phyloP scores from a whole-genome alignment of 2,888 invertebrate genomes.

The Seira ritae region DNA sequence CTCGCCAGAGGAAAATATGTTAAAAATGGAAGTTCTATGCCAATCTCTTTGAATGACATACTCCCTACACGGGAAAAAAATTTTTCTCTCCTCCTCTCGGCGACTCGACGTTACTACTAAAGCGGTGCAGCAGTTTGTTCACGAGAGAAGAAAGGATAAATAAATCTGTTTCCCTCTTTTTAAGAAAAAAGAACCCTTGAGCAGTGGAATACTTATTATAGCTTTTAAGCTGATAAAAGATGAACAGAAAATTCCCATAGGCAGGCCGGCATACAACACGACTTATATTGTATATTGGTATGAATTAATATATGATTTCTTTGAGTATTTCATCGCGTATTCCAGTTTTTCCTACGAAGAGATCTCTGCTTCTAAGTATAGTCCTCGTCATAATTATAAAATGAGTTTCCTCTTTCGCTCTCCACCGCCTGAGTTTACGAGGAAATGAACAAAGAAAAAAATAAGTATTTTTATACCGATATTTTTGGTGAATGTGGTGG shows the following conservation, averaged over 20 bases:
- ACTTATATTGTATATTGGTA: background rate
- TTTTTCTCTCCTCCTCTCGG: background rate
- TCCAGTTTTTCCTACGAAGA: background rate
- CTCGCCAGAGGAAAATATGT: background rate
- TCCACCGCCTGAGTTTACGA: no score
- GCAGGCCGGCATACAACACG: constrained; percentile 1
- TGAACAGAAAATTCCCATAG: constrained; percentile 16
- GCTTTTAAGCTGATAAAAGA: constrained; percentile 2
- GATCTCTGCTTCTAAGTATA: background rate
- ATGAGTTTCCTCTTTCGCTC: background rate
- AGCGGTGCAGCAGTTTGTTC: constrained; percentile 1
- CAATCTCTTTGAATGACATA: constrained; percentile 7
- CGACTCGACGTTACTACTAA: background rate
- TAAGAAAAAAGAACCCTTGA: constrained; percentile 9
- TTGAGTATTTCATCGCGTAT: constrained; percentile 47
- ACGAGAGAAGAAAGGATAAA: background rate
- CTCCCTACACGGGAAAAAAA: background rate
- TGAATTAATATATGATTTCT: constrained; percentile 15
- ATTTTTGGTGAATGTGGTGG: background rate
- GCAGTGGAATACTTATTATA: constrained; percentile 12
- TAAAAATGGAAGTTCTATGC: constrained; percentile 9
- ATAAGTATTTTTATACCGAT: background rate
- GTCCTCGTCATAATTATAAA: constrained; percentile 4
- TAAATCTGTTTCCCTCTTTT: background rate
- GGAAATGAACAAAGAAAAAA: background rate